Evolutionary conservation across 2,888 invertebrate genomes (phyloP), one percentile per base, ranked within the genome.

Genomic region (Phalangium opilio): DNA sequence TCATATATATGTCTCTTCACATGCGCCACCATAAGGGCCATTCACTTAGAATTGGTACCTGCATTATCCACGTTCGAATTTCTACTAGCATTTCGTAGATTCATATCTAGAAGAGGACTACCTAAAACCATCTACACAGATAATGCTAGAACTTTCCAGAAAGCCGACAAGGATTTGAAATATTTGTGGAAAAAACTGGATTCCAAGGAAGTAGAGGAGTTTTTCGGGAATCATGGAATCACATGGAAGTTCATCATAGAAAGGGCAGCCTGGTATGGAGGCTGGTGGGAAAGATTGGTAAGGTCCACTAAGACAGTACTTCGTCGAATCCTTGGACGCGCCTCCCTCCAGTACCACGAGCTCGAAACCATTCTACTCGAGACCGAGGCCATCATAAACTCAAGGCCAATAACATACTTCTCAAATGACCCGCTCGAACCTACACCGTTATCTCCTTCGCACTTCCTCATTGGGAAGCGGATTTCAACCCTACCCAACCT

Each of bases 231-330:
- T 3, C 14, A 51, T 14, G 36, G 41, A 32, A 59, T 61, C 27
- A 12, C 45, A 2, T 62, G 61, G 60, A 51, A 48, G 11, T 68
- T 66, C 49, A 68, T 63, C 44, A 62, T 63, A 5, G 64, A 64
- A 7, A 53, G 58, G 1, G 63, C 66, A 4, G 55, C 67, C 3
- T 69, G 67, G n/a, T 64, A 63, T 64, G 67, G 68, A 39, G 67
- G 68, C 40, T 63, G 61, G 55, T 70, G 64, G 59, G 67, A 70
- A 54, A 52, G 66, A 17, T 51, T 70, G 5, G 57, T 68, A n/a
- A 58, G 62, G 5, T 39, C 63, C n/a, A n/a, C n/a, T n/a, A n/a
- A n/a, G n/a, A n/a, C n/a, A n/a, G n/a, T n/a, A n/a, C n/a, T n/a
- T n/a, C n/a, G n/a, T n/a, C n/a, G n/a, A n/a, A n/a, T n/a, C n/a